A percentile compares a stretch with the other conserved stretches of the same genome.
These are phyloP conservation scores for Cichlasoma orientale DNA, from an alignment of 2,797 vertebrate species.

Conservation along the genomic window DNA sequence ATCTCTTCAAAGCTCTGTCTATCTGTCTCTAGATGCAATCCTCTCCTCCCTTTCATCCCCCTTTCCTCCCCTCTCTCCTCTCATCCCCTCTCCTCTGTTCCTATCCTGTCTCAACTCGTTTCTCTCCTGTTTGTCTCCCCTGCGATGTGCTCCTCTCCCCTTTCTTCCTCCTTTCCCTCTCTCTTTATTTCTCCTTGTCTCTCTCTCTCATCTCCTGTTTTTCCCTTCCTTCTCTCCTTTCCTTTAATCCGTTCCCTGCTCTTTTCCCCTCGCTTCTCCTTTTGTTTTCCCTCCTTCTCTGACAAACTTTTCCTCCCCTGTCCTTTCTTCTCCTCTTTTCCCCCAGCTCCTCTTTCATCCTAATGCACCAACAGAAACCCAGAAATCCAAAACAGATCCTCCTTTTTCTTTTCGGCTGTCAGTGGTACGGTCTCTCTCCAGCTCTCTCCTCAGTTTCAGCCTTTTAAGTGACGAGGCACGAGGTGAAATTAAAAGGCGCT, in stretches of 20 bases:
- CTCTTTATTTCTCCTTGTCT: not conserved
- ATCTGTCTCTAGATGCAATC: slow-evolving; percentile 23
- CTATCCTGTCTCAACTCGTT: not conserved
- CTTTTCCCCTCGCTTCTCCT: not conserved
- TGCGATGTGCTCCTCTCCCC: not conserved
- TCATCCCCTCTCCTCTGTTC: not conserved
- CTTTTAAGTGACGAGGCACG: slow-evolving; percentile 32
- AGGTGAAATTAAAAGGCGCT: slow-evolving; percentile 30
- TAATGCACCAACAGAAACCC: slow-evolving; percentile 4
- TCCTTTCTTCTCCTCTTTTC: not conserved
- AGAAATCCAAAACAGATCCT: slow-evolving; percentile 36
- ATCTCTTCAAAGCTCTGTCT: slow-evolving; percentile 11
- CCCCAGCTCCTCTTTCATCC: slow-evolving; percentile 25
- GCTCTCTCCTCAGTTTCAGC: slow-evolving; percentile 3
- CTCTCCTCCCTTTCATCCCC: slow-evolving; percentile 35
- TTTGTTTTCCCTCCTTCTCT: not conserved
- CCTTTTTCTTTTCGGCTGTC: slow-evolving; percentile 25
- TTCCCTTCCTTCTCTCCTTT: not conserved
- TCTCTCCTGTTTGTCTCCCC: not conserved
- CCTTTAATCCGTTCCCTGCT: not conserved
- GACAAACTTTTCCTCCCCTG: not conserved
- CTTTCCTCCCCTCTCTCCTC: not conserved
- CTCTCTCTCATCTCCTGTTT: not conserved
- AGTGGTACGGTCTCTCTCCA: slow-evolving; percentile 1
- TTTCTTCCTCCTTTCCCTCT: not conserved